Evolutionary conservation across 2,797 vertebrate species (phyloP), one percentile per base, ranked within the genome.

Genomic region (Telmatherina bonti): DNA sequence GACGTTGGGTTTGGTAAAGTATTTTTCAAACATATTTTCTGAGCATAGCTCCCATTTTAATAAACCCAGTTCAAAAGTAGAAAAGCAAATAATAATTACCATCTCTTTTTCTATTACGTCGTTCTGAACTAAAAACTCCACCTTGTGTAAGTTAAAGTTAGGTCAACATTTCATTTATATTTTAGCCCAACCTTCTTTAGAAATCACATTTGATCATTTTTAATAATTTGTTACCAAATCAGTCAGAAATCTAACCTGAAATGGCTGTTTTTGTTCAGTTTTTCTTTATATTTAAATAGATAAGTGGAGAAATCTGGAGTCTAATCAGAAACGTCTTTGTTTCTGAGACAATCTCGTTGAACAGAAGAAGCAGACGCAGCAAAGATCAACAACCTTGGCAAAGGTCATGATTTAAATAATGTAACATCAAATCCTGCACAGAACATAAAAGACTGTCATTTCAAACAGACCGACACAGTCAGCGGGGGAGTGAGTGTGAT

Each of bases 1-100:
- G 76, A 82, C 0, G 38, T 62, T 67, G 68, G 31, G 33, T 43
- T 59, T 54, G 59, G 26, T 62, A 57, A 62, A 79, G 69, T 41
- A 69, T 59, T 69, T 74, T 57, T 18, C 24, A 76, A 64, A 71
- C 55, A 70, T 49, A 36, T 67, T 67, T 64, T 8, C 57, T 70
- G 18, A 41, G 36, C 18, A 24, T 15, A 18, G 26, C 27, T 52
- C 35, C n/a, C 54, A 70, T 59, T 27, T 43, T n/a, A 62, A 54
- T 31, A 58, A 69, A 51, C 41, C n/a, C 33, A 38, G 36, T 29
- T 43, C 64, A 67, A 2, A 74, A 41, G 16, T 8, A 47, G 11
- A 67, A 36, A 49, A 45, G 18, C 20, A 58, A 38, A 66, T 12
- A 26, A 56, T 70, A 22, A 56, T 67, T 56, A 61, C 4, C 16